Percentiles rank a stretch among this genome's conserved stretches.
These are phyloP conservation scores for Stichodactyla mertensii DNA, from an alignment of 64 coral and sea anemone genomes.

Conservation along the genomic window DNA sequence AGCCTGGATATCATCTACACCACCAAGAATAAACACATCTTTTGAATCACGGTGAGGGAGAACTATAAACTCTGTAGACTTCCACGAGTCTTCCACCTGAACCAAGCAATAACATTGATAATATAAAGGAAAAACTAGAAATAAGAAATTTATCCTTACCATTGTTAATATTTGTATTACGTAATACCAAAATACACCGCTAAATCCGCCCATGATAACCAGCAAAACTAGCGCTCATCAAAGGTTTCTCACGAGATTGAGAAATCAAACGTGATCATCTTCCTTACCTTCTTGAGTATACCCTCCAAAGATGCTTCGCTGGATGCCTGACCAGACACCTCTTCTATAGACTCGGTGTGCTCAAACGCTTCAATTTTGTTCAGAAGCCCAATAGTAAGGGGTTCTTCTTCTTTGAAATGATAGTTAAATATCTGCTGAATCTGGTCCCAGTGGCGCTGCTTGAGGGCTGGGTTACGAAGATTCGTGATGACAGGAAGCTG, in stretches of 20 bases:
- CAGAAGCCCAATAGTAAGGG: conserved; percentile 75
- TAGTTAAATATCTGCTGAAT: conserved; percentile 96
- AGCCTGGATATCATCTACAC: conserved; percentile 94
- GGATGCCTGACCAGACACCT: conserved; percentile 91
- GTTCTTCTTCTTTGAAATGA: conserved; percentile 97
- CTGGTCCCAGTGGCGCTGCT: conserved; percentile 92
- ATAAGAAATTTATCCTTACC: too few species aligned
- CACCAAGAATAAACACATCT: conserved; percentile 96
- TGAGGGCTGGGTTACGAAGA: conserved; percentile 87
- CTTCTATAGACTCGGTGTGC: conserved; percentile 91
- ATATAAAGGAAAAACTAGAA: too few species aligned
- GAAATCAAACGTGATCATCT: background rate
- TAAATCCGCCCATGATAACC: too few species aligned
- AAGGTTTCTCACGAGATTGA: too few species aligned
- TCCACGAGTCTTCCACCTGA: conserved; percentile 98
- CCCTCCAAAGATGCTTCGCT: conserved; percentile 93
- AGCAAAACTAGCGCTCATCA: too few species aligned
- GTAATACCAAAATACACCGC: too few species aligned
- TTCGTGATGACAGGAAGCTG: conserved; percentile 96
- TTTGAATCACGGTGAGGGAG: conserved; percentile 96
- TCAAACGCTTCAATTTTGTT: conserved; percentile 96
- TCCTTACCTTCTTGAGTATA: conserved; percentile 80
- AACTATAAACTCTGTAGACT: conserved; percentile 94
- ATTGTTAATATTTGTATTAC: too few species aligned
- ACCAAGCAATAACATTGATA: background rate